Evolutionary conservation across 2,113 vertebrate species (phyloP).

Genomic region (Aplodontia rufa): DNA sequence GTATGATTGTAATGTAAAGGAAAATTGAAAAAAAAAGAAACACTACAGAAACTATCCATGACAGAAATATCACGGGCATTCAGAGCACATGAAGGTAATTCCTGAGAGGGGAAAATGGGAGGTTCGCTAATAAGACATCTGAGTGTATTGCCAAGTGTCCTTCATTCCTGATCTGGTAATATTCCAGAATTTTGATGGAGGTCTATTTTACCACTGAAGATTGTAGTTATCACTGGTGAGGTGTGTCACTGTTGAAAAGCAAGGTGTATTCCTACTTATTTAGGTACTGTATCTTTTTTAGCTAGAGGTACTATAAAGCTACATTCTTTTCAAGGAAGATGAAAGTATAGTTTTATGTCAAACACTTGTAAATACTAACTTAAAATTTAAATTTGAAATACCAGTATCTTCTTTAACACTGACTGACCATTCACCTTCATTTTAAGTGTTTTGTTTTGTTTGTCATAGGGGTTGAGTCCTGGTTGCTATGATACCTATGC

Average conservation of each 20-base stretch:
- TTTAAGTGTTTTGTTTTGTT: background rate
- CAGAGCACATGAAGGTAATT: background rate
- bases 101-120: background rate
- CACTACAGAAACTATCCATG: background rate
- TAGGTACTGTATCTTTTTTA: slow-evolving; percentile 54
- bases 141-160: background rate
- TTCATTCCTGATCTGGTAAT: slow-evolving; percentile 5
- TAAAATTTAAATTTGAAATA: slow-evolving; percentile 48
- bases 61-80: background rate
- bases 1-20: background rate
- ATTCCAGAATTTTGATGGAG: background rate
- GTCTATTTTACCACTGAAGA: background rate
- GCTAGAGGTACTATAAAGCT: slow-evolving; percentile 44
- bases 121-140: background rate
- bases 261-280: slow-evolving; percentile 3
- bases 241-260: background rate
- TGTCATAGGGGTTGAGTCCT: slow-evolving; percentile 93
- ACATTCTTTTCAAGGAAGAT: slow-evolving; percentile 47
- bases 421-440: background rate
- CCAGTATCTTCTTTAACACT: slow-evolving; percentile 2
- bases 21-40: background rate
- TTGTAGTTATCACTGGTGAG: slow-evolving; percentile 19
- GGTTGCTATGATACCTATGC: slow-evolving; percentile 99
- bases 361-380: slow-evolving; percentile 48
- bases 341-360: slow-evolving; percentile 50